Conservation (phyloP, 2,888 invertebrate genomes). For the Megaustenia siamemsis region DNA sequence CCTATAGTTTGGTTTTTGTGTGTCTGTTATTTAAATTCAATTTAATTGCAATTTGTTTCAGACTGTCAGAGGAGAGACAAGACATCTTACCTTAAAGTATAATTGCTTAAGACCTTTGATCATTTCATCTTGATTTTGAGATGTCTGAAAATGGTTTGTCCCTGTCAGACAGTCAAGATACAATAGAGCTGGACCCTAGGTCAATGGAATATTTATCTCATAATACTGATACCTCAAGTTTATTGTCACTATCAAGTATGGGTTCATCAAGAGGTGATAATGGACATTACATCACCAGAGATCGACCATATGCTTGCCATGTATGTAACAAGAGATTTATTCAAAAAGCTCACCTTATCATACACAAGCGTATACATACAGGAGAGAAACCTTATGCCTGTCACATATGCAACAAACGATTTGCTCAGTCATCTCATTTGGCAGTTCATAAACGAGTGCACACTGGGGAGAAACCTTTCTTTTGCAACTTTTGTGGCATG, state of each 20-base stretch:
- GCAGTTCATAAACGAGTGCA: slow-evolving; percentile 67
- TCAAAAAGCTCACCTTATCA: slow-evolving; percentile 66
- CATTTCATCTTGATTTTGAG: background rate
- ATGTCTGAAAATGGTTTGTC: slow-evolving; percentile 38
- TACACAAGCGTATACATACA: slow-evolving; percentile 65
- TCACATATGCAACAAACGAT: slow-evolving; percentile 67
- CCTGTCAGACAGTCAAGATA: background rate
- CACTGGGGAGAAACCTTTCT: slow-evolving; percentile 65
- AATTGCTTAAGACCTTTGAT: background rate
- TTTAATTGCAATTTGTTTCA: slow-evolving; percentile 14
- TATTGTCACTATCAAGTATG: slow-evolving; percentile 3
- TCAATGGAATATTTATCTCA: slow-evolving; percentile 42
- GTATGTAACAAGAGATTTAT: slow-evolving; percentile 65
- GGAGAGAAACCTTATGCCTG: slow-evolving; percentile 67
- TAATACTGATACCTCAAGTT: background rate
- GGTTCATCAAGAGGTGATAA: background rate
- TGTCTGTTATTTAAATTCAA: too few relatives aligned
- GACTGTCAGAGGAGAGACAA: slow-evolving; percentile 5
- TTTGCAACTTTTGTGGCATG: slow-evolving; percentile 65
- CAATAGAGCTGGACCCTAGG: slow-evolving; percentile 18
- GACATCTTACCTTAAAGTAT: background rate
- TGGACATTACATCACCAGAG: slow-evolving; percentile 30
- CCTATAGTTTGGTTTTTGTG: too few relatives aligned
- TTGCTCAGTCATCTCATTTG: slow-evolving; percentile 67
- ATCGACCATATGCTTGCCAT: slow-evolving; percentile 63